Base-by-base conservation (phyloP, 2,888 invertebrate species). In the Melikaiella ostensackeni region DNA sequence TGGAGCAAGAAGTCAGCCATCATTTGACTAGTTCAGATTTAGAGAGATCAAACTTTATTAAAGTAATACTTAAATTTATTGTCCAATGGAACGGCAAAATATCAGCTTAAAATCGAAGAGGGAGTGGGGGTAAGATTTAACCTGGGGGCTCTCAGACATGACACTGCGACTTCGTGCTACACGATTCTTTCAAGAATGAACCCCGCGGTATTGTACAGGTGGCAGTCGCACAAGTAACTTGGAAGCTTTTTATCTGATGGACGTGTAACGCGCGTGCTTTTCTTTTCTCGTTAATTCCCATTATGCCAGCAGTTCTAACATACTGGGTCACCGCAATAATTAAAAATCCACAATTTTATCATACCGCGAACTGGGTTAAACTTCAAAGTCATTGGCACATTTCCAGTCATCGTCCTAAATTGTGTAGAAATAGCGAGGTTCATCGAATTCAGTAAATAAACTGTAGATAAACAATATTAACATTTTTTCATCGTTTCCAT, bases 261-360 rank as follows among this genome's bases (percentile, higher is more conserved):
- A 62, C 79, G 79, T 79, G 80, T 57, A 57, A n/a, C 73, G 55
- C 73, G 73, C 81, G 82, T 84, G 80, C n/a, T n/a, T n/a, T n/a
- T n/a, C 80, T 80, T 81, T 79, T 84, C 77, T 74, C 59, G 35
- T 73, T 77, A 62, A 79, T 80, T 82, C 75, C 78, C 77, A 83
- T 84, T 84, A 80, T 82, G 63, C 24, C 30, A 24, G 38, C 24
- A 33, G 63, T 76, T 77, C 46, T 57, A 33, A 50, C 73, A 35
- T 74, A 76, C 85, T 83, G 74, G 82, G 84, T 84, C 82, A 84
- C 81, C 77, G 74, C 81, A 16, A 59, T 84, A 84, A 84, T 84
- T 83, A 85, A 85, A 78, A 78, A 64, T 16, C 27, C 59, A 61
- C 59, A 16, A 24, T 30, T 30, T 27, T 24, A 27, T 27, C 16